Evolutionary conservation across 2,797 vertebrate genomes (phyloP).

Genomic region (Halcyon smyrnensis): DNA sequence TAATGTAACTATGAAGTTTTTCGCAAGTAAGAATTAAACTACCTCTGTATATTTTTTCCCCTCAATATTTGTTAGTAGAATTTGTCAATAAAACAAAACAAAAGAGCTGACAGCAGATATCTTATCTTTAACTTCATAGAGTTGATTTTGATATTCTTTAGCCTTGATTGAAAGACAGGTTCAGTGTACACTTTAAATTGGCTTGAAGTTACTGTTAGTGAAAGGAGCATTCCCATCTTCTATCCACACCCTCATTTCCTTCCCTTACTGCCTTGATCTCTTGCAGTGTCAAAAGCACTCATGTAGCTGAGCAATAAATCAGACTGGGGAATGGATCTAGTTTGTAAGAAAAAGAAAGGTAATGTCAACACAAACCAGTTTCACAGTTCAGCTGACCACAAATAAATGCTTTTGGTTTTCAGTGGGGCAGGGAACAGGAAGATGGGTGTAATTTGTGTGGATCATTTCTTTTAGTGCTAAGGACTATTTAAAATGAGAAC

Average conservation of each 20-base stretch:
- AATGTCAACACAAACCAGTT: background rate
- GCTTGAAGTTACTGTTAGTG: background rate
- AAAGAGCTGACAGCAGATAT: background rate
- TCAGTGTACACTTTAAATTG: background rate
- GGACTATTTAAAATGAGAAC: background rate
- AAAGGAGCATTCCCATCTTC: background rate
- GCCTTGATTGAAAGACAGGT: background rate
- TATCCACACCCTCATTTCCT: background rate
- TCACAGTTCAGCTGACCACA: background rate
- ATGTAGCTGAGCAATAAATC: background rate
- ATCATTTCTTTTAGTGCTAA: background rate
- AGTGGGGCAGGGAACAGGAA: background rate
- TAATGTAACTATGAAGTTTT: background rate
- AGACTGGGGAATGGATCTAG: background rate
- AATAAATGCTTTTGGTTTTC: background rate
- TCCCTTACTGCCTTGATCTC: background rate
- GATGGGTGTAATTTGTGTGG: background rate
- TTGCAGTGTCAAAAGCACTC: background rate
- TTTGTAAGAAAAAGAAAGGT: background rate
- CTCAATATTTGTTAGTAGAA: background rate
- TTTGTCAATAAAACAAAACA: background rate
- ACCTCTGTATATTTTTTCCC: background rate
- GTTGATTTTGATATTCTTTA: background rate
- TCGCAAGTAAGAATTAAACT: background rate
- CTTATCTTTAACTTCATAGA: background rate